Base-by-base conservation (phyloP, 1,140 invertebrate genomes). In the Kradibia gibbosae region DNA sequence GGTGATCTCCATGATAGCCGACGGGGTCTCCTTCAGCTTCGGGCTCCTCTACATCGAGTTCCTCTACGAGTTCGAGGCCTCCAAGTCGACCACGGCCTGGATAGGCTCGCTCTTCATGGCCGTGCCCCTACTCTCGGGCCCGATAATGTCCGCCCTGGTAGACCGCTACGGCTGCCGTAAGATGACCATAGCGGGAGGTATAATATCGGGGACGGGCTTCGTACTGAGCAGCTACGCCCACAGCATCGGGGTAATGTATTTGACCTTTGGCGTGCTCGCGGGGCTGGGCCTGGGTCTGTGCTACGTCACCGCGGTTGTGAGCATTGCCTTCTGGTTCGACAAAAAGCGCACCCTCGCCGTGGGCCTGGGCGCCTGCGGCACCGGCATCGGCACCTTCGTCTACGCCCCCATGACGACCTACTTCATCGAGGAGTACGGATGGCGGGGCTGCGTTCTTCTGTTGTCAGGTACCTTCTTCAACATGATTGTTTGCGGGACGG, bases 271-370 rank as follows among this genome's bases (percentile, higher is more conserved):
- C 10, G 93, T 98, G 3, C 71, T 90, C 89, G 31, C 88, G 95
- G 98, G 98, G 10, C 91, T 98, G 55, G 98, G 98, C n/a, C 96
- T 98, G 86, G 98, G 98, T 5, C 93, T 99, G 83, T 98, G 99
- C 83, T 99, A 98, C 88, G 92, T 99, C 50, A 98, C 98, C 7
- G 97, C 98, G 67, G 98, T 99, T 80, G 97, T 98, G 53, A 97
- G 96, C 88, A 98, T 99, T 17, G 98, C 97, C 3, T 96, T 95
- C 82, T 99, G 98, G 92, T 99, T 99, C 87, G 97, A 99, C 85
- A 95, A 96, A 84, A 95, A 95, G 83, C 93, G 98, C 75, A 97
- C 97, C 13, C 92, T 99, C 82, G 98, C 98, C 1, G 99, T 97
- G 1, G 95, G 96, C 3, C 97, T 99, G 36, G 98, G 97, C 0